phyloP scores from a whole-genome alignment of 2,797 vertebrate species.

The Sebastolobus altivelis region DNA sequence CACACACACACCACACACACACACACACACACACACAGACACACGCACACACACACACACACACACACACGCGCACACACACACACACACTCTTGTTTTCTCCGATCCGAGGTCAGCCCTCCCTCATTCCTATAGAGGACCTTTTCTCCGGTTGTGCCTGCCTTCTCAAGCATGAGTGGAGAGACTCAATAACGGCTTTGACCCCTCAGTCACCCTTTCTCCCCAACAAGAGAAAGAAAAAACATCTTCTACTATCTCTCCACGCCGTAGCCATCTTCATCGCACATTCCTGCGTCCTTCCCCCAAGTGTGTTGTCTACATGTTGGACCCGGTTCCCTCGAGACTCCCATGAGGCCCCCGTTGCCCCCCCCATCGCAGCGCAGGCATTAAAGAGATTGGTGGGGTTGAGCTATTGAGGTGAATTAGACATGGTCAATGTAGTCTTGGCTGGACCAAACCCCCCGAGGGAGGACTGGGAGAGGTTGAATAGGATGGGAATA shows the following conservation, averaged over 20 bases:
- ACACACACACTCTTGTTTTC: not conserved
- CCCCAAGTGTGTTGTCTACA: conserved; percentile 54
- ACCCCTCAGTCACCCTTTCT: conserved; percentile 55
- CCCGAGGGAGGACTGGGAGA: conserved; percentile 63
- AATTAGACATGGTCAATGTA: conserved; percentile 90
- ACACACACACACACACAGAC: not conserved
- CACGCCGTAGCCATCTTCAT: conserved; percentile 55
- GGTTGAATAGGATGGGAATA: conserved; percentile 60
- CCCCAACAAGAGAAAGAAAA: conserved; percentile 37
- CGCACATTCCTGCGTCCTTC: conserved; percentile 49
- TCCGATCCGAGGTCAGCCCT: conserved; percentile 40
- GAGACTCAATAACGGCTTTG: conserved; percentile 67
- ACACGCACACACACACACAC: conserved; percentile 11
- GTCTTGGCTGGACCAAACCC: conserved; percentile 80
- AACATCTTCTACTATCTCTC: conserved; percentile 60
- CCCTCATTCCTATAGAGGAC: conserved; percentile 51
- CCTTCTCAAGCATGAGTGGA: conserved; percentile 67
- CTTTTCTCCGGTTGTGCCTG: conserved; percentile 57
- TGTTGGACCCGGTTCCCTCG: conserved; percentile 45
- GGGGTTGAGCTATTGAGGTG: conserved; percentile 83
- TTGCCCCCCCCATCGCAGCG: conserved; percentile 58
- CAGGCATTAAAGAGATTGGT: conserved; percentile 83
- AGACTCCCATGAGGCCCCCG: conserved; percentile 50
- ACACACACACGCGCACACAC: not conserved
- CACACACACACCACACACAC: not conserved